These are phyloP conservation scores for Pseudorhombus dupliciocellatus DNA, from an alignment of 2,113 vertebrate genomes.

Conservation along the genomic window DNA sequence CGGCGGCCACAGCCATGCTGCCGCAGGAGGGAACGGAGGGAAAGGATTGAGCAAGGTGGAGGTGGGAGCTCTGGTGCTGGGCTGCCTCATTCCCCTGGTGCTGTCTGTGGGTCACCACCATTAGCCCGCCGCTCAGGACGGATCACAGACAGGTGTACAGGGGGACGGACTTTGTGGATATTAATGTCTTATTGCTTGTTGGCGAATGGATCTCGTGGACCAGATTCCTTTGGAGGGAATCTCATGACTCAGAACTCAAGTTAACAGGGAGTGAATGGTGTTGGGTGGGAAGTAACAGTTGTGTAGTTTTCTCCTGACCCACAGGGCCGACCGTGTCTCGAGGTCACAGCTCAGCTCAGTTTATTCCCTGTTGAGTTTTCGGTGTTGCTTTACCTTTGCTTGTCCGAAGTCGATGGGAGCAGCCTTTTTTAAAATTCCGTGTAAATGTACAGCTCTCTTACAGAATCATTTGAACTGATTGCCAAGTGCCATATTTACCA, in stretches of 20 bases:
- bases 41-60: slow-evolving; percentile 95
- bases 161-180: slow-evolving; percentile 35
- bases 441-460: slow-evolving; percentile 42
- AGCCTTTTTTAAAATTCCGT: slow-evolving; percentile 10
- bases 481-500: slow-evolving; percentile 64
- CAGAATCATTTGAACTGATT: slow-evolving; percentile 15
- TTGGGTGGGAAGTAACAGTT: not conserved
- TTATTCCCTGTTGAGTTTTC: slow-evolving; percentile 15
- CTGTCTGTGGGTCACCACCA: slow-evolving; percentile 97
- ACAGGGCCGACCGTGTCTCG: not conserved
- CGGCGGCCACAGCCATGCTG: slow-evolving; percentile 90
- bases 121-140: slow-evolving; percentile 68
- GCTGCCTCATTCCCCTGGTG: slow-evolving; percentile 95
- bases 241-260: slow-evolving; percentile 17
- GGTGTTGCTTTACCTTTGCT: slow-evolving; percentile 29
- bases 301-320: slow-evolving; percentile 15
- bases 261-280: not conserved
- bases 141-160: slow-evolving; percentile 23
- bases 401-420: slow-evolving; percentile 19
- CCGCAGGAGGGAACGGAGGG: slow-evolving; percentile 79
- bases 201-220: slow-evolving; percentile 35
- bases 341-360: slow-evolving; percentile 1
- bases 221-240: slow-evolving; percentile 15
- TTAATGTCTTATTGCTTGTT: slow-evolving; percentile 56
- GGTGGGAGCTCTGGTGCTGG: slow-evolving; percentile 91